A percentile compares a stretch with the other conserved stretches of the same genome.
Conservation (phyloP, 2,888 invertebrate species). For the Meandrusa payeni region DNA sequence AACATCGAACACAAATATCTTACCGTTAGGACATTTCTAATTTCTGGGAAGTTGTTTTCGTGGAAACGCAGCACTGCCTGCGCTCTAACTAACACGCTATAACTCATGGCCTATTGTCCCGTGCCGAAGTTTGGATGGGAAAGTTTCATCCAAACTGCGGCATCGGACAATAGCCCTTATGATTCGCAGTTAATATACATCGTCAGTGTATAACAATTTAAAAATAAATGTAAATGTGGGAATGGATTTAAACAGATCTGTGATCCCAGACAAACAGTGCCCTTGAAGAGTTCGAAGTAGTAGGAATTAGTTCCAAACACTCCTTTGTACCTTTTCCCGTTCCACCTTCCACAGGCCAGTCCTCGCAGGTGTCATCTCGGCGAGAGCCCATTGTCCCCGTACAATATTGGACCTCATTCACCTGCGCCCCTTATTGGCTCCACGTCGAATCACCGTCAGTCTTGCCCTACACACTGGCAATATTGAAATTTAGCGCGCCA, state of each 20-base stretch:
- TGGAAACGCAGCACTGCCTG: too few relatives aligned
- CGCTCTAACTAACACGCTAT: too few relatives aligned
- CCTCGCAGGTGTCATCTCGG: constrained; percentile 58
- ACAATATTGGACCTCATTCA: constrained; percentile 53
- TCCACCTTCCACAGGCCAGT: constrained; percentile 48
- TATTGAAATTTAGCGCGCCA: too few relatives aligned
- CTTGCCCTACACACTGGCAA: not conserved
- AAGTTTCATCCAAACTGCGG: too few relatives aligned
- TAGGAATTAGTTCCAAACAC: constrained; percentile 33
- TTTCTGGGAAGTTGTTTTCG: constrained; percentile 17
- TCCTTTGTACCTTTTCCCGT: constrained; percentile 38
- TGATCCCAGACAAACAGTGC: too few relatives aligned
- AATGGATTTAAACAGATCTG: too few relatives aligned
- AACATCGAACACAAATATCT: constrained; percentile 3
- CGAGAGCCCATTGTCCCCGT: constrained; percentile 47
- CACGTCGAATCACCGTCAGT: constrained; percentile 37
- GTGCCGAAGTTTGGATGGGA: too few relatives aligned
- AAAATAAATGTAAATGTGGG: too few relatives aligned
- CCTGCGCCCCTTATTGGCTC: constrained; percentile 60
- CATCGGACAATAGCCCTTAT: too few relatives aligned
- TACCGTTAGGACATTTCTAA: constrained; percentile 4
- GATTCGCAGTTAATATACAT: too few relatives aligned
- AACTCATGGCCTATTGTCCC: not conserved
- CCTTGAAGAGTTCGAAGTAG: too few relatives aligned
- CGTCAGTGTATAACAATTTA: too few relatives aligned